Conservation (phyloP, 2,113 vertebrate species). For the Alosa alosa region DNA sequence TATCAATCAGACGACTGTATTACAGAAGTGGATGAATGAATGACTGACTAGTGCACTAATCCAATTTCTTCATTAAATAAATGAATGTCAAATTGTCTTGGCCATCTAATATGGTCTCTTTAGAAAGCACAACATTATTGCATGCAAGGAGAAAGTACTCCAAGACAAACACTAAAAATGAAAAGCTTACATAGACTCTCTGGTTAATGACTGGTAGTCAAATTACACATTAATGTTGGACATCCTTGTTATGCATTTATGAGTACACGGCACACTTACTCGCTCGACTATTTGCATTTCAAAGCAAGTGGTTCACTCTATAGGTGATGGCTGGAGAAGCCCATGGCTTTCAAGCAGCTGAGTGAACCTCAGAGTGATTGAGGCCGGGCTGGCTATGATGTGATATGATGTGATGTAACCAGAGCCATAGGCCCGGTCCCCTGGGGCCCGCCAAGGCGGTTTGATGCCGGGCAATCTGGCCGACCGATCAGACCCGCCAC, state of each 20-base stretch:
- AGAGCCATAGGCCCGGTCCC: neutral
- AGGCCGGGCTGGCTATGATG: neutral
- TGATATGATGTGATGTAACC: conserved; percentile 16
- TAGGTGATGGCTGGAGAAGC: neutral
- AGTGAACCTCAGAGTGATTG: neutral
- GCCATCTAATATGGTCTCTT: conserved; percentile 24
- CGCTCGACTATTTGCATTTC: neutral
- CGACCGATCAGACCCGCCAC: conserved; percentile 13
- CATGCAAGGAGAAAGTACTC: conserved; percentile 9
- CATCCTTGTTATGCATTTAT: neutral
- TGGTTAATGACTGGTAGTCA: neutral
- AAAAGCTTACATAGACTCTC: conserved; percentile 25
- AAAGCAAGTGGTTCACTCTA: neutral
- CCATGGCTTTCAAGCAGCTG: neutral
- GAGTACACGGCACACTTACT: neutral
- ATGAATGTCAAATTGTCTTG: conserved; percentile 30
- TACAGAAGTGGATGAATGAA: conserved; percentile 21
- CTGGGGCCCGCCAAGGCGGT: neutral
- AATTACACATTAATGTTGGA: neutral
- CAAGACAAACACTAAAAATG: conserved; percentile 37
- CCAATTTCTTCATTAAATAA: conserved; percentile 43
- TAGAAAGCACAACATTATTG: conserved; percentile 33
- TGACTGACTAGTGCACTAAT: conserved; percentile 26
- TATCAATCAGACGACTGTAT: neutral
- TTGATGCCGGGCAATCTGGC: conserved; percentile 6